Evolutionary conservation across 2,113 vertebrate species (phyloP), one percentile per base, ranked within the genome.

Genomic region (Parotia lawesii): DNA sequence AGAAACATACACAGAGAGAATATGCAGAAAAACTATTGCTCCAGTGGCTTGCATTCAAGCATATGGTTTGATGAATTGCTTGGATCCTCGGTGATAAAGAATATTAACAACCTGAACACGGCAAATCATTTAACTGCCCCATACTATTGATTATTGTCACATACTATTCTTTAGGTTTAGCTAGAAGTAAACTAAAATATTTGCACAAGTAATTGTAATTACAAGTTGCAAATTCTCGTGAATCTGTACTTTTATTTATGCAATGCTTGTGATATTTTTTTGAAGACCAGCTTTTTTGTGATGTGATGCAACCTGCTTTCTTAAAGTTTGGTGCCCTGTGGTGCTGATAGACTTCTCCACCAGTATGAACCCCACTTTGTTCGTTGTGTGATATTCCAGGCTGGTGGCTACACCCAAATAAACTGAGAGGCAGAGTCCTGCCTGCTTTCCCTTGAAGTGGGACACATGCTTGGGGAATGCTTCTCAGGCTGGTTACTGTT

Each of bases 21-120:
- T 67, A 70, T 89, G 74, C 92, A 89, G 80, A 40, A 58, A 84
- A 73, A n/a, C 66, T 29, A 35, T 72, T 92, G 93, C 92, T 95
- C 69, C 79, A 51, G 61, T 82, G 84, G 81, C 70, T 94, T 82
- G 70, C 84, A 67, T 84, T 96, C 88, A 89, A 50, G 78, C 90
- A 64, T 90, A 25, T 38, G 73, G 79, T 85, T 33, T 95, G 92
- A 93, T 91, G 64, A 76, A 95, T 92, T 83, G 88, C 93, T 95
- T 48, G 56, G 60, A 77, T 44, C 22, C 60, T 57, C 66, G 22
- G 50, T 56, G 58, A 89, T 87, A 77, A 93, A 83, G 91, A 79
- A 85, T 74, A 92, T 94, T 85, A 93, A 87, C 76, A 85, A 40
- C 69, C 31, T 51, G 71, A 70, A 75, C 64, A 85, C 3, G 25